Evolutionary conservation across 2,113 vertebrate genomes (phyloP), one percentile per base, ranked within the genome.

Genomic region (Callochromis pleurospilus): DNA sequence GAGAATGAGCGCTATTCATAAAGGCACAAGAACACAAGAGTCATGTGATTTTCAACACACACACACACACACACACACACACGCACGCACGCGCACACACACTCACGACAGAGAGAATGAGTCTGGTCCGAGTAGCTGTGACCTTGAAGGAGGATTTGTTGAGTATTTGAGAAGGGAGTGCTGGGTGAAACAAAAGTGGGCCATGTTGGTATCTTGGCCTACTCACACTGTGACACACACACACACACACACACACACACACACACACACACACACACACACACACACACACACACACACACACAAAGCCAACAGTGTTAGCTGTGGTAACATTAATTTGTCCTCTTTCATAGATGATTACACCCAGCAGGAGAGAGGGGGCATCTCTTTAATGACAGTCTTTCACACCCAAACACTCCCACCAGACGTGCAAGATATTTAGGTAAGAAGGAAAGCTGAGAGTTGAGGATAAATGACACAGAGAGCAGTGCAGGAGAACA

Each of bases 281-380:
- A 13, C 0, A 3, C 86, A 93, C 85, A 91, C 68, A 85, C 82
- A 42, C 84, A 79, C 54, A 54, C 84, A 36, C 73, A 11, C 1
- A 2, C 87, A 93, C 85, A 91, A 54, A 90, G 80, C 82, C 77
- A 90, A 91, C 85, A 90, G 84, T 93, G 89, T 92, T 93, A 87
- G 86, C 91, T 88, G 89, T 80, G 87, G 87, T 84, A 87, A 75
- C 91, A 92, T 94, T 94, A 95, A 95, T 94, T 93, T 93, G 92
- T 91, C 90, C 92, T 92, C 92, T 95, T 96, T 96, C 94, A 94
- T 94, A 95, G 93, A 94, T 95, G 95, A 96, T 96, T 95, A 96
- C 92, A 94, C 96, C 89, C 95, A 96, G 96, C 95, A 95, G 93
- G 95, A 90, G 83, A 87, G 86, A 82, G 93, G 92, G 93, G 94